A percentile compares a stretch with the other conserved stretches of the same genome.
These are phyloP conservation scores for Drosophila picticornis DNA, from an alignment of 2,888 invertebrate species.

Conservation along the genomic window DNA sequence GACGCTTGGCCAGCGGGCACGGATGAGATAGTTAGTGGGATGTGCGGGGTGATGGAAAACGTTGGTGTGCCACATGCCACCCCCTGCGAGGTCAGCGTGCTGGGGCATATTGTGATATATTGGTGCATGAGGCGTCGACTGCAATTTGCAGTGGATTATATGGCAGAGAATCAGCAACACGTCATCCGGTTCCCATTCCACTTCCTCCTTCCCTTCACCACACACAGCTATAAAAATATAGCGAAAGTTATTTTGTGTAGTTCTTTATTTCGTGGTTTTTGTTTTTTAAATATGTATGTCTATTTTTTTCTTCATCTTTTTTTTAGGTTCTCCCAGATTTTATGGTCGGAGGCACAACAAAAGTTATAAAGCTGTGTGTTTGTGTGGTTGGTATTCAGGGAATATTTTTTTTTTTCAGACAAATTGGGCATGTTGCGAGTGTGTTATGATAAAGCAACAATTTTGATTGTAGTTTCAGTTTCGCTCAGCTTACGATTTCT, in stretches of 20 bases:
- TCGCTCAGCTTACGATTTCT: conserved; percentile 9
- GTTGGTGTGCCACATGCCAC: conserved; percentile 11
- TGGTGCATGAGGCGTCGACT: conserved; percentile 51
- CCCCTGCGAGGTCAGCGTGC: conserved; percentile 38
- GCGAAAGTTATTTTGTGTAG: conserved; percentile 58
- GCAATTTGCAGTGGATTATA: conserved; percentile 65
- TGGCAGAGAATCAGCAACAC: conserved; percentile 40
- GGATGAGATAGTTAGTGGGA: neutral
- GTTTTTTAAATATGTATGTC: conserved; percentile 1
- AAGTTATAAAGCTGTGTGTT: conserved; percentile 8
- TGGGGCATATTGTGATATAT: conserved; percentile 53
- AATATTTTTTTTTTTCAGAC: neutral
- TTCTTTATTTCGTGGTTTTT: conserved; percentile 30
- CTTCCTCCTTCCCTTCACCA: no score
- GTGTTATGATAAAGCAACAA: conserved; percentile 28
- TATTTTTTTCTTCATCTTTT: neutral
- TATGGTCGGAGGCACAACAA: conserved; percentile 37
- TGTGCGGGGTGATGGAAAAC: neutral
- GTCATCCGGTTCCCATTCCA: neutral
- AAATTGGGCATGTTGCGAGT: conserved; percentile 7
- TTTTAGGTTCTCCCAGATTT: conserved; percentile 26
- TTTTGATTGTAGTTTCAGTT: conserved; percentile 23
- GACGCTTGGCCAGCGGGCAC: conserved; percentile 2
- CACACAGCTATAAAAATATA: conserved; percentile 17
- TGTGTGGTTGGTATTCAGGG: neutral